phyloP scores from a whole-genome alignment of 2,888 invertebrate species.

The Drosophila anomalata region DNA sequence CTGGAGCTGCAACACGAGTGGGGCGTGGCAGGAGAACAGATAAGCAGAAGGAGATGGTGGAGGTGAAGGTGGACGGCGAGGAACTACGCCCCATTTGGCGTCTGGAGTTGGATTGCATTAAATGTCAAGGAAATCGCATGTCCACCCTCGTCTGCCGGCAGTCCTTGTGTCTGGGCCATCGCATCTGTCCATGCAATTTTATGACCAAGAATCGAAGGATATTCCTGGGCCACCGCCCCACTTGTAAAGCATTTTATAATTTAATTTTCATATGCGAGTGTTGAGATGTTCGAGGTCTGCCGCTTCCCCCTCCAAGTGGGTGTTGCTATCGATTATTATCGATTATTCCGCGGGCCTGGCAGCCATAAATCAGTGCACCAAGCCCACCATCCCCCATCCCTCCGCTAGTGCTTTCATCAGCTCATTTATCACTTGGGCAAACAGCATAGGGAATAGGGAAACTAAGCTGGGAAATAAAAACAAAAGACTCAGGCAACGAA shows the following conservation, averaged over 20 bases:
- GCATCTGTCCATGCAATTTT: conserved; percentile 56
- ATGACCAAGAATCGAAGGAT: conserved; percentile 35
- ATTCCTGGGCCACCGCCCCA: conserved; percentile 58
- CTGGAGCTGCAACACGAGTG: conserved; percentile 59
- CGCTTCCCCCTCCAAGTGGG: conserved; percentile 62
- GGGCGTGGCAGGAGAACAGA: conserved; percentile 63
- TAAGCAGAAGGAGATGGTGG: conserved; percentile 16
- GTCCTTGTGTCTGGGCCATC: conserved; percentile 29
- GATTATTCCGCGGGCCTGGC: conserved; percentile 65
- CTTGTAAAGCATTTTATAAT: conserved; percentile 82
- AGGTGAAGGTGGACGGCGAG: conserved; percentile 35
- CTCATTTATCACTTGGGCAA: conserved; percentile 79
- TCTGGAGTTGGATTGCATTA: conserved; percentile 72
- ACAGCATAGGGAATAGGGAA: conserved; percentile 24
- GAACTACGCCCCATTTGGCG: conserved; percentile 60
- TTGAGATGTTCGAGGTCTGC: conserved; percentile 17
- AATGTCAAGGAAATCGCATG: conserved; percentile 80
- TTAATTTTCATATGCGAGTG: conserved; percentile 80
- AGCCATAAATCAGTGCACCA: conserved; percentile 67
- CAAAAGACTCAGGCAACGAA: conserved; percentile 69
- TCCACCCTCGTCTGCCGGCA: conserved; percentile 72
- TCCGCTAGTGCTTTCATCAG: conserved; percentile 70
- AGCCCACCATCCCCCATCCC: conserved; percentile 40
- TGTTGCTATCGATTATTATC: conserved; percentile 79
- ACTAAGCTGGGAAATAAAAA: conserved; percentile 43